phyloP scores from a whole-genome alignment of 2,113 vertebrate genomes.

The Ictidomys tridecemlineatus region DNA sequence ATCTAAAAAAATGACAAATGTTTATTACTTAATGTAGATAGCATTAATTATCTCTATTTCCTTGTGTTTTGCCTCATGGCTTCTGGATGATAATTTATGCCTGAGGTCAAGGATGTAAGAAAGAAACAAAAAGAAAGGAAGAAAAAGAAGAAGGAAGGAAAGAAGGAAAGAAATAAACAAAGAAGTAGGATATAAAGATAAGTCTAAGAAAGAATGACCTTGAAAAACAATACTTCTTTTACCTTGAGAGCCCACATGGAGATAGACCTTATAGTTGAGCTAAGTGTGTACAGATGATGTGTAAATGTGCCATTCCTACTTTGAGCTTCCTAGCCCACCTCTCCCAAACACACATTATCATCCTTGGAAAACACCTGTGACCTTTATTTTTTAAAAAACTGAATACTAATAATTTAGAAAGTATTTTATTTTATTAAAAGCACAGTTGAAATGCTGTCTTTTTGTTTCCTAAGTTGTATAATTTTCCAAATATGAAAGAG shows the following conservation, averaged over 20 bases:
- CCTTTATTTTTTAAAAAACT: not conserved
- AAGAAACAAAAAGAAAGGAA: not conserved
- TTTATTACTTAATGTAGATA: not conserved
- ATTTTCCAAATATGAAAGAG: conserved; percentile 30
- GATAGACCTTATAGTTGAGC: not conserved
- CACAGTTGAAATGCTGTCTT: not conserved
- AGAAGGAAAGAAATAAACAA: not conserved
- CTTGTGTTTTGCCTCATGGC: not conserved
- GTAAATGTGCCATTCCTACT: not conserved
- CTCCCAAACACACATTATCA: not conserved
- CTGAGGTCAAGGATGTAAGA: not conserved
- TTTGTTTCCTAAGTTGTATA: conserved; percentile 11
- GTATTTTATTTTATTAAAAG: not conserved
- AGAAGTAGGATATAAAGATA: not conserved
- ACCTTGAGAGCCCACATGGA: not conserved
- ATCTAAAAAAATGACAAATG: not conserved
- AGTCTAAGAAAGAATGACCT: not conserved
- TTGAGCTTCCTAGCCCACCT: rapidly evolving
- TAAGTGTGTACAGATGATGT: not conserved
- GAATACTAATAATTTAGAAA: not conserved
- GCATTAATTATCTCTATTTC: not conserved
- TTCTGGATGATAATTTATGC: not conserved
- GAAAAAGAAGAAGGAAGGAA: not conserved
- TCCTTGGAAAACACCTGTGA: not conserved
- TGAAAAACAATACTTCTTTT: not conserved